Evolutionary conservation across 2,797 vertebrate species (phyloP), one percentile per base, ranked within the genome.

Genomic region (Lemur catta): DNA sequence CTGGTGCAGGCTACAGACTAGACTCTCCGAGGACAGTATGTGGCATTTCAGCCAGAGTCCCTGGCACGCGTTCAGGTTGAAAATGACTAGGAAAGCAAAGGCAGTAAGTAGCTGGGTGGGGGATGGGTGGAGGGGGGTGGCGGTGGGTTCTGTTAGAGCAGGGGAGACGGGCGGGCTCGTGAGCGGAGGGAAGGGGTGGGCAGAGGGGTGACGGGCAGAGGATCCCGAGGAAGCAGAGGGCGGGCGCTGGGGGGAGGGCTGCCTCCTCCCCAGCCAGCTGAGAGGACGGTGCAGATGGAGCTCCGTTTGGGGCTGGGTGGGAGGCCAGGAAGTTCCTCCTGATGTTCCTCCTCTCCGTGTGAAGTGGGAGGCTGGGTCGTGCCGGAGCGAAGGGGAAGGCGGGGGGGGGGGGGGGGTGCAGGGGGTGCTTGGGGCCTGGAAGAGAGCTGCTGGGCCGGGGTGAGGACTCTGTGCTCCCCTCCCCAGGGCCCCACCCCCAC

Each of bases 351-450:
- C 94, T 92, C 96, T 84, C 82, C 1, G 17, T 48, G 97, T 33
- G 91, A 97, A 96, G 97, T 98, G 96, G 97, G 97, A 98, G 96
- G 97, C 96, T 98, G 95, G 96, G 96, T 98, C 96, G 96, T 97
- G 97, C 96, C 1, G 90, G 91, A 79, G 61, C 28, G 69, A 82
- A 92, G 78, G 94, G 86, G 87, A 67, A 84, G 55, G 76, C 63
- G 63, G 61, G 57, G 94, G 75, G 81, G 43, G 41, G 41, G 9
- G 30, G 41, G 55, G 50, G 57, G 92, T 72, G 43, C 61, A 8
- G 33, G 63, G 33, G 63, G 63, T 65, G 72, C 43, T 67, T 38
- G 46, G 71, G 87, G 61, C 52, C 57, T 46, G 24, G 87, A 33
- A 76, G 67, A 74, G 69, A 74, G 41, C 33, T 0, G 59, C 69